Base-by-base conservation (phyloP, 2,113 vertebrate species). In the Callionymus lyra region DNA sequence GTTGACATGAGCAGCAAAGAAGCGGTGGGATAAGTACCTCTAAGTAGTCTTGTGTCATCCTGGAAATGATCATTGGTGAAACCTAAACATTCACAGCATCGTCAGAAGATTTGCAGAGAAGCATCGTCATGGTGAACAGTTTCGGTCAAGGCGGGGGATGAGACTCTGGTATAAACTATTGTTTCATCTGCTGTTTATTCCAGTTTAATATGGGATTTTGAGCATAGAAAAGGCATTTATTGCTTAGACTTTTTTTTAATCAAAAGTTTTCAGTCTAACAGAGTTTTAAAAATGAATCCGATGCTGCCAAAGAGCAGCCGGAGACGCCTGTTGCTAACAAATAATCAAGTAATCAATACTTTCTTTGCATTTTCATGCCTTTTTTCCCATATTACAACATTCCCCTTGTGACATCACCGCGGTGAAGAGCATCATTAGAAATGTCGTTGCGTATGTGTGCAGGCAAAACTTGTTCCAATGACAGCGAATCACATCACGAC, bases 61-160 rank as follows among this genome's bases (percentile, higher is more conserved):
- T 87, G 84, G 84, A 85, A 86, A 87, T 86, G 84, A 85, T 86
- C 84, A 81, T 79, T 86, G 82, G 77, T 85, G 84, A 86, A 85
- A 86, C 84, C 86, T 87, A 82, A 80, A 73, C 57, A 84, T 84
- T 84, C 55, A 84, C 72, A 81, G 65, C 58, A 14, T 37, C 64
- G 73, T 69, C 57, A 72, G 32, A 59, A 42, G 53, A 41, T 60
- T 51, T 32, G 45, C 32, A 82, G 52, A 57, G 65, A 71, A 64
- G 65, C 62, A 79, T 76, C 54, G 53, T 9, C 53, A 47, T 6
- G 31, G 42, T 34, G 19, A 45, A 12, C 6, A 19, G n/a, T 34
- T 45, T n/a, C 10, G 34, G 33, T 45, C 43, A 34, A 16, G 43
- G 45, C 42, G 50, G 72, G n/a, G 70, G 67, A 76, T 63, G 18